These are phyloP conservation scores for Euwallacea similis DNA, from an alignment of 1,140 invertebrate genomes.

Conservation along the genomic window DNA sequence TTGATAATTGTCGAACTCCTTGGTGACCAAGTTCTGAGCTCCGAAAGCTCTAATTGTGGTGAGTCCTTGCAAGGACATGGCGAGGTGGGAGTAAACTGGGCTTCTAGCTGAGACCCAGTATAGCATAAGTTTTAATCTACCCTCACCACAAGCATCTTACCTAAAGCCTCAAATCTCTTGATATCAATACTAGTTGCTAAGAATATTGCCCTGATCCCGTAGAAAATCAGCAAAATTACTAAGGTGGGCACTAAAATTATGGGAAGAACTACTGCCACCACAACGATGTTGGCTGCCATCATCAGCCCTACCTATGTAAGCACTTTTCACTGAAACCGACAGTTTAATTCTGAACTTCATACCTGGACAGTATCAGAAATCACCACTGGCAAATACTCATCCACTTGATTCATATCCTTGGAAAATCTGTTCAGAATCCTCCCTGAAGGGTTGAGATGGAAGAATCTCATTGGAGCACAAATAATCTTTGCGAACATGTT, in stretches of 20 bases:
- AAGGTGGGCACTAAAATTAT: slow-evolving; percentile 32
- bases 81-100: slow-evolving; percentile 83
- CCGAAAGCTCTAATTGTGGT: slow-evolving; percentile 77
- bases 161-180: slow-evolving; percentile 73
- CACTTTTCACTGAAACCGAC: no score
- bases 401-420: slow-evolving; percentile 77
- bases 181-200: slow-evolving; percentile 78
- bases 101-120: slow-evolving; percentile 72
- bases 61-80: slow-evolving; percentile 75
- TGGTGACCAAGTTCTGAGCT: slow-evolving; percentile 66
- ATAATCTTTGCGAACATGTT: slow-evolving; percentile 81
- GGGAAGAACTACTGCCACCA: slow-evolving; percentile 29
- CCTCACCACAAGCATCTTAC: no score
- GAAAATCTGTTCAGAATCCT: slow-evolving; percentile 76
- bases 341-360: no score
- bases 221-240: slow-evolving; percentile 57
- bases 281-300: slow-evolving; percentile 28
- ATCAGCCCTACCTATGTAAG: slow-evolving; percentile 36
- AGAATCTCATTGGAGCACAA: slow-evolving; percentile 82
- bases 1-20: slow-evolving; percentile 67
- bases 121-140: slow-evolving; percentile 32
- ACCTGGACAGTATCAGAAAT: slow-evolving; percentile 73
- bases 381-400: slow-evolving; percentile 76
- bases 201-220: slow-evolving; percentile 70
- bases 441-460: slow-evolving; percentile 81